Evolutionary conservation across 2,797 vertebrate species (phyloP).

Genomic region (Gallinago nigripennis): DNA sequence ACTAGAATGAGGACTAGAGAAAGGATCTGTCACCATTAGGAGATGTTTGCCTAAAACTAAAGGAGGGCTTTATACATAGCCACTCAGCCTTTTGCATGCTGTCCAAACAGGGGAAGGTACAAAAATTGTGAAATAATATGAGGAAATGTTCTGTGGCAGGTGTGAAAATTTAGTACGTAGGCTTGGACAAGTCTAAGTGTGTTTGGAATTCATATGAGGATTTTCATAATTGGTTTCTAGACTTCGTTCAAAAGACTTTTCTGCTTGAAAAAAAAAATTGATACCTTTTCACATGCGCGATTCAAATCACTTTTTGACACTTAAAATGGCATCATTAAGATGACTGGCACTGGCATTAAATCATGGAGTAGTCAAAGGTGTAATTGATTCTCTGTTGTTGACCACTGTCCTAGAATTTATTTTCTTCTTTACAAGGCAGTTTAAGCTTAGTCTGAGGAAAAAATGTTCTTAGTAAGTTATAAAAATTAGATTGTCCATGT

Average conservation of each 20-base stretch:
- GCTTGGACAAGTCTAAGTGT: not conserved
- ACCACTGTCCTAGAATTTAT: not conserved
- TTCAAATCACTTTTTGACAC: not conserved
- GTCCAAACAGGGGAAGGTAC: not conserved
- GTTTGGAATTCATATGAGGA: not conserved
- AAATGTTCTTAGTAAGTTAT: not conserved
- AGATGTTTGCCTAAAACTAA: not conserved
- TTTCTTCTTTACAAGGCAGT: not conserved
- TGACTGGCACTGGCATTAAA: not conserved
- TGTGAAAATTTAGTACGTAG: not conserved
- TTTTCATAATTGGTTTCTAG: not conserved
- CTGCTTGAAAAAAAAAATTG: not conserved
- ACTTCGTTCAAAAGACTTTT: not conserved
- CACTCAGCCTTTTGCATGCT: not conserved
- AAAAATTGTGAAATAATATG: accelerated
- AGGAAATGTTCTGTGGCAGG: not conserved
- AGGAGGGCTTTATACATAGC: not conserved
- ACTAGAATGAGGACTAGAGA: not conserved
- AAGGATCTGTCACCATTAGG: not conserved
- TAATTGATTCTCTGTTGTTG: not conserved
- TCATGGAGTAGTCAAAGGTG: not conserved
- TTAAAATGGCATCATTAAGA: not conserved
- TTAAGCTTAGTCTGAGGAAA: not conserved
- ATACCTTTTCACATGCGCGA: not conserved
- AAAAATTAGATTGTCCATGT: not conserved